These are phyloP conservation scores for Morelia viridis DNA, from an alignment of 2,797 vertebrate species.

Conservation along the genomic window DNA sequence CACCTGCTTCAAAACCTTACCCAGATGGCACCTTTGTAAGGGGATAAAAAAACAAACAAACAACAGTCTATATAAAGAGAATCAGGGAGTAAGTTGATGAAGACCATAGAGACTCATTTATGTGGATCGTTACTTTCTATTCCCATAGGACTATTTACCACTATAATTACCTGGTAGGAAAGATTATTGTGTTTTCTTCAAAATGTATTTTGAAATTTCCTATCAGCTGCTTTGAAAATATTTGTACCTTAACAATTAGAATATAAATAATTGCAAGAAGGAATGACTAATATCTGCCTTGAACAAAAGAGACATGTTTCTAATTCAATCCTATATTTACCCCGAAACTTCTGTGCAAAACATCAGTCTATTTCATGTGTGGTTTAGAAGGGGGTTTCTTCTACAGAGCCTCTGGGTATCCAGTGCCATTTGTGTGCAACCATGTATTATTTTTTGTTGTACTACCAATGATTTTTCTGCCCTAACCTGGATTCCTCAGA, in stretches of 20 bases:
- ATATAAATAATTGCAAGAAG: not conserved
- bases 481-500: conserved; percentile 21
- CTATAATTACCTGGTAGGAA: not conserved
- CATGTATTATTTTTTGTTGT: conserved; percentile 51
- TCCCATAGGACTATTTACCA: no score
- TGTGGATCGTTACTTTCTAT: no score
- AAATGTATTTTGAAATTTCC: not conserved
- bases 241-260: not conserved
- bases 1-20: no score
- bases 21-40: no score
- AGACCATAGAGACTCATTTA: no score
- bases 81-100: no score
- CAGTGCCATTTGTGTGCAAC: not conserved
- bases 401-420: conserved; percentile 28
- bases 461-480: not conserved
- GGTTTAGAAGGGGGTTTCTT: conserved; percentile 41
- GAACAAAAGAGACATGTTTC: not conserved
- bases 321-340: not conserved
- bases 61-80: no score
- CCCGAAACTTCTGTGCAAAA: not conserved
- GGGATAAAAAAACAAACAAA: no score
- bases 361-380: not conserved
- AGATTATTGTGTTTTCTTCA: not conserved
- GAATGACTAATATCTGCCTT: not conserved
- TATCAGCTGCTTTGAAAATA: not conserved